These are phyloP conservation scores for Deilephila elpenor DNA, from an alignment of 2,888 invertebrate genomes.

Conservation along the genomic window DNA sequence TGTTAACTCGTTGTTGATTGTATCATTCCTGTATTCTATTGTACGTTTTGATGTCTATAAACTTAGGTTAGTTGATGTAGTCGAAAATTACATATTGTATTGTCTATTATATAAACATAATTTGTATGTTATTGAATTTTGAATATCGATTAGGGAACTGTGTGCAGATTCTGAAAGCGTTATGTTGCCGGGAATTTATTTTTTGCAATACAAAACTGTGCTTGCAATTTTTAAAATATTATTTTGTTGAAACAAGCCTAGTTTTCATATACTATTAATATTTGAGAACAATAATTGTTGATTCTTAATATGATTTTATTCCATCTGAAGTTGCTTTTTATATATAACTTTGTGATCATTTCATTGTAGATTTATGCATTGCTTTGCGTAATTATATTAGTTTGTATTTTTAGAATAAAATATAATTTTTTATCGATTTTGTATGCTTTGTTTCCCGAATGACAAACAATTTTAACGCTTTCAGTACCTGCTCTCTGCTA, in stretches of 20 bases:
- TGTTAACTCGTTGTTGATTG: slow-evolving; percentile 41
- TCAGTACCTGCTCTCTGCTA: slow-evolving; percentile 5
- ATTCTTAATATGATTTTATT: too few species aligned
- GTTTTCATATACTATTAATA: too few species aligned
- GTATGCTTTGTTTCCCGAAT: background rate
- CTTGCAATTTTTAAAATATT: background rate
- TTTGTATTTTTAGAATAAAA: background rate
- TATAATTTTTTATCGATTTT: background rate
- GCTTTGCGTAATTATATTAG: background rate
- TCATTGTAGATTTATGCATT: background rate
- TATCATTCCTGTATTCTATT: slow-evolving; percentile 70
- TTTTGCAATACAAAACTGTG: background rate
- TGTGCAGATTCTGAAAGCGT: slow-evolving; percentile 4
- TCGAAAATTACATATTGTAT: slow-evolving; percentile 26
- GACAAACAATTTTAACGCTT: slow-evolving; percentile 1
- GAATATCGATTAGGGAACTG: background rate
- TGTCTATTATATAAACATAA: slow-evolving; percentile 42
- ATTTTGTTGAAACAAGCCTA: too few species aligned
- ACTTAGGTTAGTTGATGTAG: slow-evolving; percentile 21
- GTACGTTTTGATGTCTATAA: slow-evolving; percentile 45
- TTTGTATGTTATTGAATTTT: slow-evolving; percentile 35
- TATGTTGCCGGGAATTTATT: too few species aligned
- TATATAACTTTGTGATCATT: background rate
- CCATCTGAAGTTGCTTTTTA: background rate
- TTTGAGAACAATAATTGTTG: too few species aligned